phyloP scores from a whole-genome alignment of 2,113 vertebrate genomes.

The Cyprinus carpio region DNA sequence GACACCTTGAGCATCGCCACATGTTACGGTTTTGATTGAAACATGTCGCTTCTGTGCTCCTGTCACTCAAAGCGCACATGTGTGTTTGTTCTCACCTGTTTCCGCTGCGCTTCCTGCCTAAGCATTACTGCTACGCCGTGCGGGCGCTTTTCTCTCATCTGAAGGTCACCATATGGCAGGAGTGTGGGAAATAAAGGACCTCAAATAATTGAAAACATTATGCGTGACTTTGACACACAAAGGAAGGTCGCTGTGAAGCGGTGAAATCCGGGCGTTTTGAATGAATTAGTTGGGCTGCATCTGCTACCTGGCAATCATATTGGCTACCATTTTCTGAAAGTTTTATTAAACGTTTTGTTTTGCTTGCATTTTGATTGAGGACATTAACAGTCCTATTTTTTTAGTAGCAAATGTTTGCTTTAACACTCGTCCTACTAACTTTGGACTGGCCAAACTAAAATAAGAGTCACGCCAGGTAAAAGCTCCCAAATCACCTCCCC shows the following conservation, averaged over 20 bases:
- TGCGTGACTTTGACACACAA: conserved; percentile 36
- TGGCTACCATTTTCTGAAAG: not conserved
- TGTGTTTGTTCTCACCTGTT: conserved; percentile 23
- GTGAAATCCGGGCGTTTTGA: conserved; percentile 3
- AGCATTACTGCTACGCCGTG: not conserved
- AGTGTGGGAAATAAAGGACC: conserved; percentile 43
- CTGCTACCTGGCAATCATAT: not conserved
- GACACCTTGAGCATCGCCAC: conserved; percentile 45
- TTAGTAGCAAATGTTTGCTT: not conserved
- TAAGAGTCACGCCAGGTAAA: not conserved
- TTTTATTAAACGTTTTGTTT: not conserved
- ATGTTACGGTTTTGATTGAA: conserved; percentile 44
- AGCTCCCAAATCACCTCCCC: conserved; percentile 27
- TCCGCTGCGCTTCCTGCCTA: not conserved
- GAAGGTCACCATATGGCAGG: conserved; percentile 65
- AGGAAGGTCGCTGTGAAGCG: conserved; percentile 15
- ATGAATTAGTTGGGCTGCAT: conserved; percentile 26
- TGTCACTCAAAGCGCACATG: not conserved
- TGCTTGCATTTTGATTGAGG: not conserved
- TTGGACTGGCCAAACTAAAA: not conserved
- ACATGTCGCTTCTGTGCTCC: conserved; percentile 32
- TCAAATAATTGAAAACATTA: conserved; percentile 53
- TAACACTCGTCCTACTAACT: not conserved
- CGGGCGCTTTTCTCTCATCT: conserved; percentile 17
- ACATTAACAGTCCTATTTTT: not conserved